Evolutionary conservation across 2,888 invertebrate species (phyloP), one percentile per base, ranked within the genome.

Genomic region (Criorhina ranunculi): DNA sequence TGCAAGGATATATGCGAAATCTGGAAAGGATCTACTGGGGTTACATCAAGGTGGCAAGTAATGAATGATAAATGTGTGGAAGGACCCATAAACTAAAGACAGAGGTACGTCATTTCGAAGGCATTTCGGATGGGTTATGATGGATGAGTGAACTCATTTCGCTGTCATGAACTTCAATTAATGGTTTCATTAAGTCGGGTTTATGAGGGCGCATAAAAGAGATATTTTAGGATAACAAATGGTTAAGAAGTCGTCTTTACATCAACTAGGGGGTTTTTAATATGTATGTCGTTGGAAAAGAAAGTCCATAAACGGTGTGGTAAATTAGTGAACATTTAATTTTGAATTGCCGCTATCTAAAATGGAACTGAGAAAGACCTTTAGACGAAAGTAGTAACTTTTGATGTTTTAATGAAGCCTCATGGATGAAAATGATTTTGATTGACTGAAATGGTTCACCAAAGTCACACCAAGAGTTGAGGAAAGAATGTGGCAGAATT

Each of bases 141-240:
- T 57, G 64, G 64, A 75, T 57, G 55, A 31, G 57, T 24, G 37
- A 46, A 66, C 64, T 57, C 55, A 66, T 73, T 51, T 72, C 19
- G n/a, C n/a, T 62, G 53, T 53, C 44, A 46, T n/a, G 35, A 46
- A 55, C 35, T 44, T 24, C 44, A 29, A 55, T 40, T 12, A 75
- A 75, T 75, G 29, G 37, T 53, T 62, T 35, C 53, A 42, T 62
- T 53, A 73, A 73, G 33, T 46, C 11, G 42, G 33, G 12, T 31
- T 73, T 51, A 53, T 31, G 62, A 8, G 55, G 7, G 11, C n/a
- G n/a, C 35, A 49, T 40, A 11, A 37, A 59, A 46, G 33, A 15
- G 35, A 19, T 35, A 37, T 37, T 35, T 55, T 19, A 7, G 24
- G 46, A 46, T 46, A 46, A 46, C 46, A 46, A 17, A 46, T 11